phyloP scores from a whole-genome alignment of 2,888 invertebrate species.

The Tetragonisca angustula region DNA sequence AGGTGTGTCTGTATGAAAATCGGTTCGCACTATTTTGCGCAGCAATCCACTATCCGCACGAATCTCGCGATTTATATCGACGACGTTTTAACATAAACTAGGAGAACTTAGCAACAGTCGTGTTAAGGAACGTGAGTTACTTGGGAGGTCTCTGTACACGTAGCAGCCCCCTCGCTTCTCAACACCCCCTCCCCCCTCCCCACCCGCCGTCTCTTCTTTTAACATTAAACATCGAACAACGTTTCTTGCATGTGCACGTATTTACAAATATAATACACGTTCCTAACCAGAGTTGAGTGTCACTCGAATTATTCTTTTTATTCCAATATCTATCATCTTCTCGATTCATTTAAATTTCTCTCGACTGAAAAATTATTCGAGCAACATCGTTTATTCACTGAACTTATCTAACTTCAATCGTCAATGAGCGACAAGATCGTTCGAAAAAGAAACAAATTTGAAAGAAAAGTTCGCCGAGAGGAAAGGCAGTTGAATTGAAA shows the following conservation, averaged over 20 bases:
- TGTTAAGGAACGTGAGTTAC: background rate
- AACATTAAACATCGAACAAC: conserved; percentile 14
- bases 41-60: conserved; percentile 1
- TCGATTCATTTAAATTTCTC: too few relatives aligned
- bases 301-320: too few relatives aligned
- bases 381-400: too few relatives aligned
- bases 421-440: too few relatives aligned
- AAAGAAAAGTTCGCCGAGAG: too few relatives aligned
- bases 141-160: background rate
- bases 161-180: too few relatives aligned
- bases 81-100: background rate
- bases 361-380: too few relatives aligned
- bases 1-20: too few relatives aligned
- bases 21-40: conserved; percentile 1
- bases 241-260: background rate
- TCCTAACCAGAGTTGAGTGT: background rate
- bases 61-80: conserved; percentile 9
- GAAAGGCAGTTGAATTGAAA: too few relatives aligned
- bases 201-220: background rate
- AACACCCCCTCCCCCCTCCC: background rate
- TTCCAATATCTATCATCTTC: too few relatives aligned
- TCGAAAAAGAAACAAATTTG: too few relatives aligned
- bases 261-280: conserved; percentile 35
- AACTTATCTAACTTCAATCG: too few relatives aligned
- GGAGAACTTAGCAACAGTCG: conserved; percentile 13